phyloP scores from a whole-genome alignment of 2,888 invertebrate species.

The Thelaira solivaga region DNA sequence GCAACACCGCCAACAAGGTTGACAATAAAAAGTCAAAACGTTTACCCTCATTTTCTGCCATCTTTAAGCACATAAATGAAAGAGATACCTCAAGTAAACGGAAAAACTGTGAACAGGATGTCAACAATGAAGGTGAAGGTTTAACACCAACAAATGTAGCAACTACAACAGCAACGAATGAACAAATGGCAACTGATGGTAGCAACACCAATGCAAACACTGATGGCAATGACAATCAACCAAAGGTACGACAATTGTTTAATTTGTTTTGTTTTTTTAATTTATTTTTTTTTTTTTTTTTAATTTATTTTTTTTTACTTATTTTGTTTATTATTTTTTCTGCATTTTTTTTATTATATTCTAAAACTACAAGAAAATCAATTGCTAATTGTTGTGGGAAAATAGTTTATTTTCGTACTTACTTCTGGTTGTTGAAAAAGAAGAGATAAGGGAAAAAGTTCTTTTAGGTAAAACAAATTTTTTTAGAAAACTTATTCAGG shows the following conservation, averaged over 20 bases:
- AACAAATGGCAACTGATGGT: conserved; percentile 62
- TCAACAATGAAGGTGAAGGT: conserved; percentile 66
- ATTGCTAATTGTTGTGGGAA: conserved; percentile 10
- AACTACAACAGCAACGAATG: conserved; percentile 62
- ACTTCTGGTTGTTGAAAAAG: background rate
- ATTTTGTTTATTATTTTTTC: background rate
- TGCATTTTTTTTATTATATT: conserved; percentile 9
- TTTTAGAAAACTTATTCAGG: too few relatives aligned
- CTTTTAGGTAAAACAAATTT: too few relatives aligned
- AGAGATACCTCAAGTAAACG: conserved; percentile 67
- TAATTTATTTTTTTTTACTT: background rate
- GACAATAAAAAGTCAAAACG: conserved; percentile 69
- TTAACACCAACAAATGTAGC: conserved; percentile 52
- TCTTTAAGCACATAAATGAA: conserved; percentile 74
- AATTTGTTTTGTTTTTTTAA: background rate
- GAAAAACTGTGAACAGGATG: conserved; percentile 62
- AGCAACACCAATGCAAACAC: conserved; percentile 61
- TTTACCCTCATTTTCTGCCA: conserved; percentile 73
- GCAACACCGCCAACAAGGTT: conserved; percentile 66
- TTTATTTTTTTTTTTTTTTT: conserved; percentile 6
- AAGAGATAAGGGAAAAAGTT: background rate
- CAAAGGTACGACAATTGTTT: conserved; percentile 71
- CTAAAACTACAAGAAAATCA: conserved; percentile 10
- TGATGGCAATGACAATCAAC: conserved; percentile 75
- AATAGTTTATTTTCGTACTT: background rate